phyloP scores from a whole-genome alignment of 2,888 invertebrate genomes.

The Diaphora mendica region DNA sequence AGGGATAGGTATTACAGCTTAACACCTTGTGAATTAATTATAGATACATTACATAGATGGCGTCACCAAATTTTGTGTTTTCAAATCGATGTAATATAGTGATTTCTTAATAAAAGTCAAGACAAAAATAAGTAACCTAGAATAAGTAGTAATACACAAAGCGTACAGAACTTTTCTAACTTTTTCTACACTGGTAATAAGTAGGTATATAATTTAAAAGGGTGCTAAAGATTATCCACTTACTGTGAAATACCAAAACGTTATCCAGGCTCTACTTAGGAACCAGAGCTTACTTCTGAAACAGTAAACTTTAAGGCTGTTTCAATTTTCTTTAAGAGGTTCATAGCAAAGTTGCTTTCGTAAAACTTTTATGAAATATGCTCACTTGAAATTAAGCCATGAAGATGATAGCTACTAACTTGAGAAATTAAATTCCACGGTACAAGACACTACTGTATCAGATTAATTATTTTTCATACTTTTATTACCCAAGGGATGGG shows the following conservation, averaged over 20 bases:
- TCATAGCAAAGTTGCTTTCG: conserved; percentile 54
- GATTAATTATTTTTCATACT: conserved; percentile 15
- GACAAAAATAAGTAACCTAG: background rate
- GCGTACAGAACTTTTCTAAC: background rate
- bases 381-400: conserved; percentile 56
- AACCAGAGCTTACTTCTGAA: conserved; percentile 45
- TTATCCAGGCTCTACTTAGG: conserved; percentile 53
- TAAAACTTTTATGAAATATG: conserved; percentile 67
- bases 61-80: no score
- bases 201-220: background rate
- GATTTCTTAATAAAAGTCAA: no score
- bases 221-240: conserved; percentile 16
- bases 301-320: conserved; percentile 58
- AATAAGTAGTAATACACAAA: background rate
- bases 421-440: conserved; percentile 52
- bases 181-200: background rate
- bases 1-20: no score
- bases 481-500: no score
- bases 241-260: conserved; percentile 52
- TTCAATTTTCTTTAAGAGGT: conserved; percentile 59
- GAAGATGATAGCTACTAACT: conserved; percentile 42
- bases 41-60: no score
- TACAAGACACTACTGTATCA: conserved; percentile 37
- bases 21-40: no score
- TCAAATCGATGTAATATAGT: no score